phyloP scores from a whole-genome alignment of 2,888 invertebrate genomes.

The Punctoribates punctum region DNA sequence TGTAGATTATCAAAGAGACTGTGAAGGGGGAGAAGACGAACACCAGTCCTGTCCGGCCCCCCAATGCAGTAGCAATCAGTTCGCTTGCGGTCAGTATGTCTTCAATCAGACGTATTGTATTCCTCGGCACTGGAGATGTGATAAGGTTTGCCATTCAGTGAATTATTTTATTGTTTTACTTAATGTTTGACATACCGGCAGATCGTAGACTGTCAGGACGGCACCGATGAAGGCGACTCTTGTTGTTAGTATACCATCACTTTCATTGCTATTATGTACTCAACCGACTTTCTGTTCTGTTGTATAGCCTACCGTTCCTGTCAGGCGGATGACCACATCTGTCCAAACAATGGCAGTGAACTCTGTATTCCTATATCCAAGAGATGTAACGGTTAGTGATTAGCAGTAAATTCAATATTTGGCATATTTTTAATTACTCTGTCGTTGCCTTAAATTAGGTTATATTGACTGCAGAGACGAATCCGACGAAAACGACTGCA shows the following conservation, averaged over 20 bases:
- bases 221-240: conserved; percentile 81
- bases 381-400: conserved; percentile 71
- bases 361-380: conserved; percentile 83
- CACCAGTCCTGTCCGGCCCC: conserved; percentile 86
- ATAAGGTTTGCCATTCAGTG: conserved; percentile 63
- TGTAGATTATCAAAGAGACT: conserved; percentile 78
- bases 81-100: conserved; percentile 69
- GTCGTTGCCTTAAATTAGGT: conserved; percentile 41
- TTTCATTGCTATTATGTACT: background rate
- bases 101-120: conserved; percentile 95
- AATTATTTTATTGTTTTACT: background rate
- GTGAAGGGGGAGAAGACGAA: conserved; percentile 84
- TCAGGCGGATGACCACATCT: conserved; percentile 79
- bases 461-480: conserved; percentile 72
- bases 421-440: background rate
- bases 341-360: conserved; percentile 62
- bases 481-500: conserved; percentile 73
- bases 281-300: conserved; percentile 46
- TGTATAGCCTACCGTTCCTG: conserved; percentile 77
- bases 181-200: background rate
- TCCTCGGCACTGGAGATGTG: conserved; percentile 87
- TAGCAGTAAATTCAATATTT: background rate
- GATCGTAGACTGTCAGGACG: conserved; percentile 83
- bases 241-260: conserved; percentile 72
- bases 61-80: conserved; percentile 79